phyloP scores from a whole-genome alignment of 2,113 vertebrate species.

The Phodopus roborovskii region DNA sequence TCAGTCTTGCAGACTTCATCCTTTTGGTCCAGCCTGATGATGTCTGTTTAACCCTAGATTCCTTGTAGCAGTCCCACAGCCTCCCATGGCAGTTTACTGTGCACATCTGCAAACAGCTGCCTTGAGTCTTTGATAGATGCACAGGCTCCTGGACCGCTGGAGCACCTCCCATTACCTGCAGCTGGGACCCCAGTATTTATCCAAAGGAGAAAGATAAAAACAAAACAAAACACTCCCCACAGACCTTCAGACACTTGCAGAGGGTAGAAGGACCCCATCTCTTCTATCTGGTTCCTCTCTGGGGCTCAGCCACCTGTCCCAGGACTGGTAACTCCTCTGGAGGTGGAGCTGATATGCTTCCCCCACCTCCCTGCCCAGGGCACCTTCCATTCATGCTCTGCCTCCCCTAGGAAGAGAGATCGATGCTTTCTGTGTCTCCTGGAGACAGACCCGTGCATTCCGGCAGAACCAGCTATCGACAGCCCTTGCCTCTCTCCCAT shows the following conservation, averaged over 20 bases:
- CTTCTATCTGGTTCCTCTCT: not conserved
- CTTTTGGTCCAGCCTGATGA: constrained; percentile 18
- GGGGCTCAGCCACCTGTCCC: not conserved
- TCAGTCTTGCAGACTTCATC: not conserved
- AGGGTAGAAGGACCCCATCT: not conserved
- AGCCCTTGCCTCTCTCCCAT: constrained; percentile 68
- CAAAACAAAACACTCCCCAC: not conserved
- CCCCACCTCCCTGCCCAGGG: not conserved
- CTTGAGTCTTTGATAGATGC: not conserved
- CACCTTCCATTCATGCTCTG: constrained; percentile 67
- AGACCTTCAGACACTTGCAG: not conserved
- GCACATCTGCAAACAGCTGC: not conserved
- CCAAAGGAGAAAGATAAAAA: not conserved
- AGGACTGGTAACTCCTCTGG: not conserved
- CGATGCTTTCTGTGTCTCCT: constrained; percentile 78
- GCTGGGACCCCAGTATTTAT: not conserved
- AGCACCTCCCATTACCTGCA: not conserved
- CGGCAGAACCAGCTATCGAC: constrained; percentile 78
- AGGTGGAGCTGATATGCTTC: not conserved
- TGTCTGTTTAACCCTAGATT: not conserved
- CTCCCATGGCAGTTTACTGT: not conserved
- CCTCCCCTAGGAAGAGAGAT: constrained; percentile 80
- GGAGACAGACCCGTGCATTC: constrained; percentile 72
- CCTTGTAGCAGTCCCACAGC: rapidly evolving
- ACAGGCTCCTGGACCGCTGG: not conserved